These are phyloP conservation scores for Drosophila repletoides DNA, from an alignment of 1,140 invertebrate species.

Conservation along the genomic window DNA sequence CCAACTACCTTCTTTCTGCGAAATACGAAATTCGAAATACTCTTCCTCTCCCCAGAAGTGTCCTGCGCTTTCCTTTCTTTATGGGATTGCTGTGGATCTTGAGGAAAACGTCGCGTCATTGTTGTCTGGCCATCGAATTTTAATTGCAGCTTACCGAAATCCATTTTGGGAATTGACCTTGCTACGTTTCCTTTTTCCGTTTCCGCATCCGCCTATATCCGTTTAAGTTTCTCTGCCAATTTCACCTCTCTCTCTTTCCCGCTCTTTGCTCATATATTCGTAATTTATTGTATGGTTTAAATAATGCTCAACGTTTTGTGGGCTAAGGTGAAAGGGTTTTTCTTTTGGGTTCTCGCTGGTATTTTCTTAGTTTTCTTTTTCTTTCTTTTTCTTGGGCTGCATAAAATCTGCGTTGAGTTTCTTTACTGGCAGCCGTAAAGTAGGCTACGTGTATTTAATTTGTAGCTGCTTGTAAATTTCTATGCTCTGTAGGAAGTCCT, in stretches of 20 bases:
- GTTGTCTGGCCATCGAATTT: conserved; percentile 22
- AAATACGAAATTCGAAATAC: too few relatives aligned
- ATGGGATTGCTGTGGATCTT: too few relatives aligned
- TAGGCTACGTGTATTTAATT: conserved; percentile 56
- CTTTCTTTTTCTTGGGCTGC: conserved; percentile 26
- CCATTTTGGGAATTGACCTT: conserved; percentile 8
- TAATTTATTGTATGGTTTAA: conserved; percentile 22
- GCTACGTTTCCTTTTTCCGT: neutral
- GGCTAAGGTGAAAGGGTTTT: conserved; percentile 1
- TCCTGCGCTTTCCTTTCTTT: neutral
- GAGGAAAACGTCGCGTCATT: conserved; percentile 18
- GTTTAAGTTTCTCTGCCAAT: conserved; percentile 17
- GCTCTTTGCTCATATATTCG: conserved; percentile 6
- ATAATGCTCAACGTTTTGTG: conserved; percentile 24
- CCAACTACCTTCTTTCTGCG: neutral
- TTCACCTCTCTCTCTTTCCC: neutral
- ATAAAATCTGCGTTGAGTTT: conserved; percentile 57
- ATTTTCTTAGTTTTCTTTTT: neutral
- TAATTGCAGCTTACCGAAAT: conserved; percentile 23
- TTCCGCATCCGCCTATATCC: conserved; percentile 1
- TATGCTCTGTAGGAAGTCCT: neutral
- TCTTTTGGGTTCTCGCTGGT: neutral
- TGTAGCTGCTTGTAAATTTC: conserved; percentile 15
- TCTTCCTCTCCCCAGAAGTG: neutral
- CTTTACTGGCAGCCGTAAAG: conserved; percentile 32